Percentiles rank a stretch among this genome's conserved stretches.
These are phyloP conservation scores for Bambusicola thoracicus DNA, from an alignment of 2,113 vertebrate genomes.

Conservation along the genomic window DNA sequence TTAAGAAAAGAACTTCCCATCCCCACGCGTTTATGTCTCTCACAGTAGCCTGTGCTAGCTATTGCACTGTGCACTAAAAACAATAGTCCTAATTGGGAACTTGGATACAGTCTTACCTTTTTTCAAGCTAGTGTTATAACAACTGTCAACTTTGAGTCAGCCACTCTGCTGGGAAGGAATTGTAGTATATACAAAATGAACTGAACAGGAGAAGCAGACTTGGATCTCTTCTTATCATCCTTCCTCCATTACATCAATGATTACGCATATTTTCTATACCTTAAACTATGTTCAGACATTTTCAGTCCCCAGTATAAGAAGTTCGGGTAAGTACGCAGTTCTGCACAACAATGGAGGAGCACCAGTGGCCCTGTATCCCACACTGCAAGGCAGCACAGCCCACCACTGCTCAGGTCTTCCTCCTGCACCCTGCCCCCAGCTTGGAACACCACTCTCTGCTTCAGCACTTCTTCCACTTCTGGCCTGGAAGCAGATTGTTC, in stretches of 20 bases:
- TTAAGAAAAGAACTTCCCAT: background rate
- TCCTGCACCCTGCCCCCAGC: background rate
- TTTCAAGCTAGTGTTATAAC: background rate
- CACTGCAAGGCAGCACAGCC: rapidly evolving
- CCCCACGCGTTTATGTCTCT: background rate
- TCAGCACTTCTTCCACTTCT: background rate
- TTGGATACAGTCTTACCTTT: background rate
- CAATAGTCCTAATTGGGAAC: background rate
- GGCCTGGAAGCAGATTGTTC: background rate
- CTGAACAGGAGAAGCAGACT: background rate
- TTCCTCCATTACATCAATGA: background rate
- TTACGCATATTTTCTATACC: background rate
- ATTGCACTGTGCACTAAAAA: background rate
- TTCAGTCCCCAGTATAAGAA: background rate
- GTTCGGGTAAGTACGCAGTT: background rate
- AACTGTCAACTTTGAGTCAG: background rate
- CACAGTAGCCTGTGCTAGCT: background rate
- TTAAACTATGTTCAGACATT: background rate
- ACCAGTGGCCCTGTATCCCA: background rate
- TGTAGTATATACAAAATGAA: background rate
- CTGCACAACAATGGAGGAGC: background rate
- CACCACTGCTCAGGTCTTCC: background rate
- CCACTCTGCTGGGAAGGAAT: background rate
- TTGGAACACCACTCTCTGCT: background rate
- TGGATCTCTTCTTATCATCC: background rate